Conservation (phyloP, 2,888 invertebrate genomes). For the Clistopyga incitator region DNA sequence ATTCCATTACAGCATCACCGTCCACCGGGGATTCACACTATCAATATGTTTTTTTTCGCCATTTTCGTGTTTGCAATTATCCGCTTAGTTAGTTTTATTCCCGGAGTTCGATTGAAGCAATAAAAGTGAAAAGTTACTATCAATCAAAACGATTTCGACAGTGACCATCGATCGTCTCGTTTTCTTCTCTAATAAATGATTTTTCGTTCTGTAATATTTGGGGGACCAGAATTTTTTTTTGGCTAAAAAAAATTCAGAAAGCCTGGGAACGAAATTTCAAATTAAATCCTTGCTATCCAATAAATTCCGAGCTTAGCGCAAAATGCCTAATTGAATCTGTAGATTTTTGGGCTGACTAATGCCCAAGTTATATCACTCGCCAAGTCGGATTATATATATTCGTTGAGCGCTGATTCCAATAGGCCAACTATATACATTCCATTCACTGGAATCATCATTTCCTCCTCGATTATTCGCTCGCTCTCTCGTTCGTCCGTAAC, state of each 20-base stretch:
- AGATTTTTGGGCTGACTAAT: conserved; percentile 1
- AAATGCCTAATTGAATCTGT: not conserved
- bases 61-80: not conserved
- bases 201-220: not conserved
- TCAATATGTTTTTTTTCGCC: not conserved
- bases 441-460: conserved; percentile 61
- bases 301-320: too few species aligned
- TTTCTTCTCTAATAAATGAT: not conserved
- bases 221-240: not conserved
- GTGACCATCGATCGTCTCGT: not conserved
- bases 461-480: conserved; percentile 49
- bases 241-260: not conserved
- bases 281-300: too few species aligned
- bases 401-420: conserved; percentile 26
- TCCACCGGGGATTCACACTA: not conserved
- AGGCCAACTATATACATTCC: conserved; percentile 25
- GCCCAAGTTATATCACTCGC: not conserved
- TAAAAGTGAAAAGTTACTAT: too few species aligned
- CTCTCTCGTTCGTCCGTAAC: conserved; percentile 46
- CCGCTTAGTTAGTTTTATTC: too few species aligned
- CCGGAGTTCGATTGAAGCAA: too few species aligned
- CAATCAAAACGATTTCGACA: too few species aligned
- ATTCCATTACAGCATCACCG: not conserved
- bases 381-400: conserved; percentile 5
- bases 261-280: too few species aligned